Evolutionary conservation across 2,113 vertebrate genomes (phyloP).

Genomic region (Oenanthe oenanthe): DNA sequence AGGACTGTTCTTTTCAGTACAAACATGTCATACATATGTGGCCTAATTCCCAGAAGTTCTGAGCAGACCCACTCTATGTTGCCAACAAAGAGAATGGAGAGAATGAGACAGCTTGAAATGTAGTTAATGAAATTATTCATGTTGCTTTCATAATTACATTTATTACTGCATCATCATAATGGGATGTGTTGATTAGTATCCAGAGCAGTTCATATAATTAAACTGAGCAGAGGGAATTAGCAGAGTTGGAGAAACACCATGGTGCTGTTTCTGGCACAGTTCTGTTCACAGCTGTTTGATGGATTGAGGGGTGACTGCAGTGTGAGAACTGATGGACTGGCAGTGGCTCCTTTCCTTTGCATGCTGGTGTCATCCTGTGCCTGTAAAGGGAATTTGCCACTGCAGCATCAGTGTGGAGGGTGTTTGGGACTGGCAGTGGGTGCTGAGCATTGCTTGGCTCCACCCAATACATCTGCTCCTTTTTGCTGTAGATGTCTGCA

Average conservation of each 20-base stretch:
- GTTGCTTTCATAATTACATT: slow-evolving; percentile 56
- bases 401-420: fast-evolving
- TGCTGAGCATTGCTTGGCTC: background rate
- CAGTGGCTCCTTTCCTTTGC: background rate
- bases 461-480: background rate
- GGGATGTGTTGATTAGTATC: slow-evolving; percentile 46
- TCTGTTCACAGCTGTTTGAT: slow-evolving; percentile 4
- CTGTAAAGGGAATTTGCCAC: background rate
- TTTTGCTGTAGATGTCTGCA: background rate
- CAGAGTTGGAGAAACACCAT: background rate
- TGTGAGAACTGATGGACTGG: background rate
- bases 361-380: background rate
- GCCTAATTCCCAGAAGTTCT: slow-evolving; percentile 7
- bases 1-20: slow-evolving; percentile 1
- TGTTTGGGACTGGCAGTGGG: background rate
- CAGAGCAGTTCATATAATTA: slow-evolving; percentile 4
- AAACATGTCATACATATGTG: background rate
- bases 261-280: background rate
- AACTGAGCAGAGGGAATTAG: background rate
- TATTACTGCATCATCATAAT: slow-evolving; percentile 29
- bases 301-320: background rate
- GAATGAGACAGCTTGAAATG: slow-evolving; percentile 21
- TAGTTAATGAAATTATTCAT: slow-evolving; percentile 38
- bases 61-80: background rate
- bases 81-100: slow-evolving; percentile 12